phyloP scores from a whole-genome alignment of 2,888 invertebrate species.

The Ichneumoninae sp. region DNA sequence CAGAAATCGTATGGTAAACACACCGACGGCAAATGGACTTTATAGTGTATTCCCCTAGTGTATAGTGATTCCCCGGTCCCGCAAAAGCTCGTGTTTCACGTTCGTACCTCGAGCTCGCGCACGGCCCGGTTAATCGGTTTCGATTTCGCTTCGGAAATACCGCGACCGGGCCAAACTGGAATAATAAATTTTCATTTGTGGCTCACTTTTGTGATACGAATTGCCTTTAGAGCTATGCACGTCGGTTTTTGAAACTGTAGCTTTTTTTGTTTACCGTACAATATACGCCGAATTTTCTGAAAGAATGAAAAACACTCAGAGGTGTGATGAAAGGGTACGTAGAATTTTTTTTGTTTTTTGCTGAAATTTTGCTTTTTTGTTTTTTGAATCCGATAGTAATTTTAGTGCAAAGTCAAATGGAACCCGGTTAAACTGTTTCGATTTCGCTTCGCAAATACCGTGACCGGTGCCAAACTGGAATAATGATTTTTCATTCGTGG shows the following conservation, averaged over 20 bases:
- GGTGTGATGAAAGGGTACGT: too few relatives aligned
- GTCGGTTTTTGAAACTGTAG: not conserved
- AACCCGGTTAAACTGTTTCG: conserved; percentile 1
- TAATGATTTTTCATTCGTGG: not conserved
- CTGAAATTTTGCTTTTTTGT: too few relatives aligned
- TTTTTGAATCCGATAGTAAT: too few relatives aligned
- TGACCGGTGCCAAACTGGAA: not conserved
- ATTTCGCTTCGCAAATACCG: conserved; percentile 1
- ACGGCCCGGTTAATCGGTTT: conserved; percentile 10
- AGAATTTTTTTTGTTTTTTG: too few relatives aligned
- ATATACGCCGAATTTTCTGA: too few relatives aligned
- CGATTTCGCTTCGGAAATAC: conserved; percentile 1
- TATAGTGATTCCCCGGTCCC: not conserved
- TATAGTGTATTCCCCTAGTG: not conserved
- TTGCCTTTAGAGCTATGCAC: not conserved
- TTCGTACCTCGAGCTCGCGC: not conserved
- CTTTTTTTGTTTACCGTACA: not conserved
- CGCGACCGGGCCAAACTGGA: not conserved
- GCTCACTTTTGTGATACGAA: not conserved
- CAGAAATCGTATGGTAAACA: conserved; percentile 23
- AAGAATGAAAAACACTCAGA: too few relatives aligned
- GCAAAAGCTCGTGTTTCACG: conserved; percentile 7
- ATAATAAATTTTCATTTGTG: not conserved
- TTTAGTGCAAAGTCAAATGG: too few relatives aligned
- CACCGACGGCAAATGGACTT: not conserved